Evolutionary conservation across 2,113 vertebrate genomes (phyloP).

Genomic region (Crotalus tigris): DNA sequence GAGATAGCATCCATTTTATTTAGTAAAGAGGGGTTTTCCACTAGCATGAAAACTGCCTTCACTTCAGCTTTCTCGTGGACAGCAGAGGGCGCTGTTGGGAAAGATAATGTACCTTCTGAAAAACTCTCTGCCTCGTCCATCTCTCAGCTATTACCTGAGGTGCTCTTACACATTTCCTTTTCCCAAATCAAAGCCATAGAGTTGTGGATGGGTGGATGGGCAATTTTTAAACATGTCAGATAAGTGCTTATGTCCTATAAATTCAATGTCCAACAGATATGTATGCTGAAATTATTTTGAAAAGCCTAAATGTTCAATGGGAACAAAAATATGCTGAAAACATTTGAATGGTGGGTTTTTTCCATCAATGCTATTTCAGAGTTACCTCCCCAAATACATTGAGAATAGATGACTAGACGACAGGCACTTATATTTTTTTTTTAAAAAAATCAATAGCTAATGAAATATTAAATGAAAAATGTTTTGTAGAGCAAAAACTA

Average conservation of each 20-base stretch:
- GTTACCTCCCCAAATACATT: neutral
- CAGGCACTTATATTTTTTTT: neutral
- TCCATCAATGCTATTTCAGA: too few relatives aligned
- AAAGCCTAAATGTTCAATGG: neutral
- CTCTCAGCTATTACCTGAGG: constrained; percentile 69
- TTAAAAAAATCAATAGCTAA: neutral
- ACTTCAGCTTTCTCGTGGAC: constrained; percentile 67
- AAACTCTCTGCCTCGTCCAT: constrained; percentile 58
- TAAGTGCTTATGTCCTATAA: neutral
- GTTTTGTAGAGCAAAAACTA: neutral
- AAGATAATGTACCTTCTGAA: constrained; percentile 62
- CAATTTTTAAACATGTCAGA: neutral
- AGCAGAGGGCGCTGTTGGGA: constrained; percentile 80
- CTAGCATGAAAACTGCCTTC: constrained; percentile 65
- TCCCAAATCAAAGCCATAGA: neutral
- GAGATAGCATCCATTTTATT: constrained; percentile 88
- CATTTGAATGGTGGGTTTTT: neutral
- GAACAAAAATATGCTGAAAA: neutral
- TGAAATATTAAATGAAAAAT: neutral
- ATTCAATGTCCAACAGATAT: neutral
- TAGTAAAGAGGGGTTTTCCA: constrained; percentile 78
- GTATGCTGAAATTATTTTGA: neutral
- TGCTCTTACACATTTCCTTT: constrained; percentile 67
- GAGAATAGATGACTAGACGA: neutral
- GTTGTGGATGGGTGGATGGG: neutral